phyloP scores from a whole-genome alignment of 37 sponge, comb jelly and placozoan species.

The Cliona cf. orientalis region DNA sequence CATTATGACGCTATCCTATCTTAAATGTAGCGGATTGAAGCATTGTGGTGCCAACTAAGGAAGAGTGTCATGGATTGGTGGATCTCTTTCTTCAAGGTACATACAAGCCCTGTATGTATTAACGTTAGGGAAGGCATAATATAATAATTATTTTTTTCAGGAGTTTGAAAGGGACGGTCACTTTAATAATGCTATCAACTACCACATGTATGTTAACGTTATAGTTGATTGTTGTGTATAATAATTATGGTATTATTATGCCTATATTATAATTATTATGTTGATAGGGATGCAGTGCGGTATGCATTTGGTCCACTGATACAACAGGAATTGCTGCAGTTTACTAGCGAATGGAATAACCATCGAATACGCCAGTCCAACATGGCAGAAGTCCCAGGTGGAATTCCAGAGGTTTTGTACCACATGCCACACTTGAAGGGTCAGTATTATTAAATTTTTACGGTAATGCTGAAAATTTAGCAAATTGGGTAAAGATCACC shows the following conservation, averaged over 20 bases:
- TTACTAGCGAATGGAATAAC: constrained; percentile 9
- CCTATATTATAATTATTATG: neutral
- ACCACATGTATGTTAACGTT: constrained; percentile 4
- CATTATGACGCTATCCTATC: neutral
- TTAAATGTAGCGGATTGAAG: constrained; percentile 23
- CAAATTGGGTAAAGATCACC: no score
- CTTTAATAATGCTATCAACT: neutral
- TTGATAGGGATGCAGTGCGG: constrained; percentile 3
- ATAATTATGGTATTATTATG: neutral
- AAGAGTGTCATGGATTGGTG: constrained; percentile 9
- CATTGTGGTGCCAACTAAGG: constrained; percentile 21
- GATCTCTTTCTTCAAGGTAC: constrained; percentile 24
- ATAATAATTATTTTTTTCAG: no score
- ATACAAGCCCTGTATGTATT: no score
- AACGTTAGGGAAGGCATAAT: no score
- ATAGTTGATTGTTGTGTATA: neutral
- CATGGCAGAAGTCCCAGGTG: constrained; percentile 13
- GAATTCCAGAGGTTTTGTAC: constrained; percentile 32
- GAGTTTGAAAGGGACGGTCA: neutral
- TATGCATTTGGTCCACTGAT: constrained; percentile 13
- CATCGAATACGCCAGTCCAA: constrained; percentile 13
- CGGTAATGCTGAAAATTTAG: no score
- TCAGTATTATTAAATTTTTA: neutral
- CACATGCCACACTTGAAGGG: neutral
- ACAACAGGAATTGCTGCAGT: constrained; percentile 3